Conservation (phyloP, 1,140 invertebrate species). For the Ptiloglossa arizonensis region DNA sequence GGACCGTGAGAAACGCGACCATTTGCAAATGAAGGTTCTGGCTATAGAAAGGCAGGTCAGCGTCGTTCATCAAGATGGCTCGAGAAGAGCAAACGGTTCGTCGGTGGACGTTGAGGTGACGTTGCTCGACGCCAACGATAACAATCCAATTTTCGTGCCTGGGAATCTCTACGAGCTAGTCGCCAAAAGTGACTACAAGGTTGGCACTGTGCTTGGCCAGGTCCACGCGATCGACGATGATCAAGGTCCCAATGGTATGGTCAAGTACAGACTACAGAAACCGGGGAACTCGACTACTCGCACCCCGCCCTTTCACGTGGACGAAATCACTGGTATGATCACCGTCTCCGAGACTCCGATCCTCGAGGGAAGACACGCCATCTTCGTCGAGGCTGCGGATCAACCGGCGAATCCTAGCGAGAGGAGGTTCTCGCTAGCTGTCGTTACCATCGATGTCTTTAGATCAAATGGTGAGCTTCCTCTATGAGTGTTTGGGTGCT, state of each 20-base stretch:
- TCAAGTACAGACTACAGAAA: conserved; percentile 89
- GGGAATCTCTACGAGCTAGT: conserved; percentile 91
- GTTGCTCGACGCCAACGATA: conserved; percentile 92
- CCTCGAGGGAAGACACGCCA: conserved; percentile 86
- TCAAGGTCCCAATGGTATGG: conserved; percentile 89
- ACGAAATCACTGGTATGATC: conserved; percentile 87
- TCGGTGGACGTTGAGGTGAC: conserved; percentile 90
- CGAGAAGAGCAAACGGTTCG: conserved; percentile 80
- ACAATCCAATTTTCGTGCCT: conserved; percentile 91
- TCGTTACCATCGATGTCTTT: conserved; percentile 89
- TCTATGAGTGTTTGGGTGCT: background rate
- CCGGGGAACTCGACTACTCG: conserved; percentile 85
- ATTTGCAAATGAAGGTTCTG: conserved; percentile 87
- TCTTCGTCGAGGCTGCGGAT: conserved; percentile 92
- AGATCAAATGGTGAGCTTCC: conserved; percentile 78
- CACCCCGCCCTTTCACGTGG: conserved; percentile 87
- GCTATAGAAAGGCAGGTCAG: conserved; percentile 88
- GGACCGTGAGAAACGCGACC: conserved; percentile 88
- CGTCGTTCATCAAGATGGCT: conserved; percentile 74
- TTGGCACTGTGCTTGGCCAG: conserved; percentile 87
- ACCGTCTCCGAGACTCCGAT: conserved; percentile 86
- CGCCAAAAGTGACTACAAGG: conserved; percentile 85
- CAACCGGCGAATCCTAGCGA: conserved; percentile 91
- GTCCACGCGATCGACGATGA: conserved; percentile 91
- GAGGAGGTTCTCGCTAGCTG: conserved; percentile 89